Evolutionary conservation across 2,797 vertebrate species (phyloP).

Genomic region (Phalanger gymnotis): DNA sequence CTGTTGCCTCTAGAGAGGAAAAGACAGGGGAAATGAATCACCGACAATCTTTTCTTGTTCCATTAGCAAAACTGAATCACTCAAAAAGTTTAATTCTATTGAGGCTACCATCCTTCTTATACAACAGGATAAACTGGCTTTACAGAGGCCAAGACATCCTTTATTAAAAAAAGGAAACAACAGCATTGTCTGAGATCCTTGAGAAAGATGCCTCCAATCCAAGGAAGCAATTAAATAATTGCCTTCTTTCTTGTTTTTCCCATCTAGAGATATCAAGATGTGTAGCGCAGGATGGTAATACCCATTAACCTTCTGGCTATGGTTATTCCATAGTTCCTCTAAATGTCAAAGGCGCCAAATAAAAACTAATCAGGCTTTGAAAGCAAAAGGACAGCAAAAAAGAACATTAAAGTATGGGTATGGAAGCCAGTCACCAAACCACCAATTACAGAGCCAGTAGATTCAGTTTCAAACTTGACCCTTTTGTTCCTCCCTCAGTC

Average conservation of each 20-base stretch:
- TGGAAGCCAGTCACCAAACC: background rate
- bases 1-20: conserved; percentile 4
- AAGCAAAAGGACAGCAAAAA: conserved; percentile 33
- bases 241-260: background rate
- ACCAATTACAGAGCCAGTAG: background rate
- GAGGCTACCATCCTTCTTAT: conserved; percentile 43
- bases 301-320: background rate
- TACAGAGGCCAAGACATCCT: conserved; percentile 27
- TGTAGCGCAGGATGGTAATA: background rate
- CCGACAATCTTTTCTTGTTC: conserved; percentile 45
- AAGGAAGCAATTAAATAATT: background rate
- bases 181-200: background rate
- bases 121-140: conserved; percentile 46
- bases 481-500: conserved; percentile 41
- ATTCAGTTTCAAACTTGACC: background rate
- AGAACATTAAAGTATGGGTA: conserved; percentile 4
- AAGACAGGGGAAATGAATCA: conserved; percentile 67
- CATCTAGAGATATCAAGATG: background rate
- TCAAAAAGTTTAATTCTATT: conserved; percentile 56
- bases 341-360: background rate
- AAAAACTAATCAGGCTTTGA: background rate
- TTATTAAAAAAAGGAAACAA: conserved; percentile 31
- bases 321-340: background rate
- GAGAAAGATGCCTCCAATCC: conserved; percentile 17
- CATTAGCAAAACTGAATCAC: conserved; percentile 59